phyloP scores from a whole-genome alignment of 1,140 invertebrate genomes.

The Drosophila sulfurigaster region DNA sequence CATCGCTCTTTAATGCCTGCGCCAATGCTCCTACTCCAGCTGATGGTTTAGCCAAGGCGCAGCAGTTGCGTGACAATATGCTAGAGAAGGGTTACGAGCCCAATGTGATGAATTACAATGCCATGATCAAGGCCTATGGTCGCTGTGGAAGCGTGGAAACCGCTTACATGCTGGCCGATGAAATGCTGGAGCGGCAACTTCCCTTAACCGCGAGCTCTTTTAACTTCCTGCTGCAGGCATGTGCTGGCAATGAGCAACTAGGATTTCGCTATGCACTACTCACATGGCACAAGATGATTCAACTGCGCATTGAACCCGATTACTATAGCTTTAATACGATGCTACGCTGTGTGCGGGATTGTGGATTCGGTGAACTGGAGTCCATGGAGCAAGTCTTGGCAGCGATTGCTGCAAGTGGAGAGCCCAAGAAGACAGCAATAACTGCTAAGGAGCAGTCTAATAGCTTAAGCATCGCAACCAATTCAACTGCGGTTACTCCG shows the following conservation, averaged over 20 bases:
- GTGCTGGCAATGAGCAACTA: slow-evolving; percentile 90
- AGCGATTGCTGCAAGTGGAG: slow-evolving; percentile 48
- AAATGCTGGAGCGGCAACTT: slow-evolving; percentile 90
- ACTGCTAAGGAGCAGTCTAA: neutral
- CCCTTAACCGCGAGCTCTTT: slow-evolving; percentile 89
- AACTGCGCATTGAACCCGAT: slow-evolving; percentile 88
- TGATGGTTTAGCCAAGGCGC: slow-evolving; percentile 89
- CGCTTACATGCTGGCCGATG: slow-evolving; percentile 93
- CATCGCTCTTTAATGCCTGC: slow-evolving; percentile 94
- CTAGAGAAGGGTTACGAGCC: slow-evolving; percentile 88
- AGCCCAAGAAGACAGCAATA: neutral
- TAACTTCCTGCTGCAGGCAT: slow-evolving; percentile 93
- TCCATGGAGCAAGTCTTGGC: slow-evolving; percentile 86
- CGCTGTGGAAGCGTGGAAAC: slow-evolving; percentile 90
- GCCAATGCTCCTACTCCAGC: slow-evolving; percentile 90
- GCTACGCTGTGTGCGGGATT: slow-evolving; percentile 91
- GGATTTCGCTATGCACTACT: slow-evolving; percentile 92
- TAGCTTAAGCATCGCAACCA: neutral
- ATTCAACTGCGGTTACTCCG: neutral
- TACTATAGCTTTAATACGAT: slow-evolving; percentile 93
- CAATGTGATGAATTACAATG: slow-evolving; percentile 93
- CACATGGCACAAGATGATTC: slow-evolving; percentile 93
- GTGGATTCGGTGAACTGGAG: slow-evolving; percentile 89
- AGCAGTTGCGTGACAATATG: slow-evolving; percentile 89
- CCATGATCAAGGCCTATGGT: slow-evolving; percentile 96